A percentile compares a stretch with the other conserved stretches of the same genome.
phyloP scores from a whole-genome alignment of 37 sponge, comb jelly and placozoan genomes.

The Agelas oroides region DNA sequence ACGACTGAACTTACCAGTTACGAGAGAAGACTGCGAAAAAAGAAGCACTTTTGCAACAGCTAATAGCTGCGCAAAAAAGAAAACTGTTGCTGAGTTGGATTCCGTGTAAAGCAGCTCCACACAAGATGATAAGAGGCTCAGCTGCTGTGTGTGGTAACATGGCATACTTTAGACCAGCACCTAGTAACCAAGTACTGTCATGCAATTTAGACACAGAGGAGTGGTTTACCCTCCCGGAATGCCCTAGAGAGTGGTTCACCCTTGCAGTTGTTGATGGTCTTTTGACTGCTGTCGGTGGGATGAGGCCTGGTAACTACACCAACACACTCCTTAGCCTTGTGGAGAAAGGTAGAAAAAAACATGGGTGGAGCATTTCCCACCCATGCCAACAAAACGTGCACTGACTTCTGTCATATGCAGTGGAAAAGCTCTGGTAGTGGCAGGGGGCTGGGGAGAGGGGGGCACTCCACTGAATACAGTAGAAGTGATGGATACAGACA shows the following conservation, averaged over 20 bases:
- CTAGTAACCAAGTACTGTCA: neutral
- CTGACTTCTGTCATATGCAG: neutral
- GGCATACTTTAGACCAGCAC: neutral
- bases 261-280: neutral
- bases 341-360: no score
- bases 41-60: no score
- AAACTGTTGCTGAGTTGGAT: neutral
- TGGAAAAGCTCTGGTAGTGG: conserved; percentile 6
- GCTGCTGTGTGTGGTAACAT: neutral
- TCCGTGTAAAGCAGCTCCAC: neutral
- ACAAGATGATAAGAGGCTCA: neutral
- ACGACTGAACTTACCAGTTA: no score
- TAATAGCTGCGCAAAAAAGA: no score
- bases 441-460: conserved; percentile 10
- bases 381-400: conserved; percentile 12
- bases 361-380: conserved; percentile 33
- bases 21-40: no score
- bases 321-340: conserved; percentile 14
- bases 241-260: neutral
- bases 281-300: conserved; percentile 26
- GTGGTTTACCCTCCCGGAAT: conserved; percentile 26
- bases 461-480: neutral
- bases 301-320: neutral
- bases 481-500: conserved; percentile 8
- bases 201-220: neutral